Percentiles rank a stretch among this genome's conserved stretches.
Evolutionary conservation across 2,888 invertebrate genomes (phyloP).

Genomic region (Caenorhabditis macrosperma): DNA sequence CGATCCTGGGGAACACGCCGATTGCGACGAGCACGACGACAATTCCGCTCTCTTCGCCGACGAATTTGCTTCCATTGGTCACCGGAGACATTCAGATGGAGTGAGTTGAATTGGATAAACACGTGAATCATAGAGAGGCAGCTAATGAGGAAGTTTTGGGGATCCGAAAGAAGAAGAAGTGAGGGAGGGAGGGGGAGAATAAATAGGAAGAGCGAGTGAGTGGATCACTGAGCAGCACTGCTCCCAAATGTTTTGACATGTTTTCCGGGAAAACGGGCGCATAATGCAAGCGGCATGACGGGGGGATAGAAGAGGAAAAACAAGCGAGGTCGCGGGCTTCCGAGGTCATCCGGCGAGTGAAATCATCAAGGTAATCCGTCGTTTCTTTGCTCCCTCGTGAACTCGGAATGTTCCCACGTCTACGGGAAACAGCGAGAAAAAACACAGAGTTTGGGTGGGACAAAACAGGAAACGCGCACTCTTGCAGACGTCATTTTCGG

Average conservation of each 20-base stretch:
- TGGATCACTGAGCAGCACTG: conserved; percentile 39
- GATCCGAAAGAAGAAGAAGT: background rate
- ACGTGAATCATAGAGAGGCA: conserved; percentile 8
- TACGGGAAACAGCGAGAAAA: conserved; percentile 1
- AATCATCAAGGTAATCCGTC: background rate
- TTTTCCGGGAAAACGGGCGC: conserved; percentile 33
- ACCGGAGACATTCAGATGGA: conserved; percentile 31
- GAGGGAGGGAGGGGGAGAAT: background rate
- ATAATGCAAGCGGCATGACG: conserved; percentile 26
- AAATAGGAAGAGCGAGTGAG: background rate
- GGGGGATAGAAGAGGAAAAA: conserved; percentile 5
- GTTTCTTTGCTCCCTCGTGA: conserved; percentile 3
- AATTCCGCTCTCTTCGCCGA: conserved; percentile 38
- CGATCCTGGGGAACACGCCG: conserved; percentile 45
- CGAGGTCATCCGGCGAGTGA: conserved; percentile 3
- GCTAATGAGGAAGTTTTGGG: conserved; percentile 43
- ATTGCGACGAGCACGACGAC: background rate
- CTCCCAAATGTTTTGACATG: conserved; percentile 44
- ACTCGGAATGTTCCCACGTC: conserved; percentile 5
- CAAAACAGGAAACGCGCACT: conserved; percentile 41
- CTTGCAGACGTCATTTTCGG: conserved; percentile 38
- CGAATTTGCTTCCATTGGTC: conserved; percentile 15
- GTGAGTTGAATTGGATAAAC: conserved; percentile 20
- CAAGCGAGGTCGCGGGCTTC: background rate
- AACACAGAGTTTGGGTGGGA: background rate